These are phyloP conservation scores for Brachyopa scutellaris DNA, from an alignment of 2,888 invertebrate species.

Conservation along the genomic window DNA sequence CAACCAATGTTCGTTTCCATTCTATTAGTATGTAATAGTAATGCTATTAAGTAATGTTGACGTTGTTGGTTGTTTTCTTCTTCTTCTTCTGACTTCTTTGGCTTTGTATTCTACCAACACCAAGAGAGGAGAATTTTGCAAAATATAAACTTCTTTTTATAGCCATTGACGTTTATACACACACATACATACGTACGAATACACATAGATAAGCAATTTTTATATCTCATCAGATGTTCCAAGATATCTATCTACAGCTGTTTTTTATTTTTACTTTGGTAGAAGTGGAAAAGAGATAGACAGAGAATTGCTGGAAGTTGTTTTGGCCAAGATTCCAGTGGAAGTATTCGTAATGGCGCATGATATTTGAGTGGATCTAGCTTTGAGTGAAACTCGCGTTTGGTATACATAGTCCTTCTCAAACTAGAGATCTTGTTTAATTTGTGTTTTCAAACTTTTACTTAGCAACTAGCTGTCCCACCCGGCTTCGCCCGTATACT, in stretches of 20 bases:
- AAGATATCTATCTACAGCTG: conserved; percentile 38
- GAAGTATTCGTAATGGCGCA: conserved; percentile 44
- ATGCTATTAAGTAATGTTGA: conserved; percentile 61
- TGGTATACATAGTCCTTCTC: not conserved
- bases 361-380: conserved; percentile 21
- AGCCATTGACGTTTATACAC: too few species aligned
- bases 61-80: conserved; percentile 3
- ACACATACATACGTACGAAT: too few species aligned
- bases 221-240: not conserved
- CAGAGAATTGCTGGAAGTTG: conserved; percentile 18
- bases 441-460: not conserved
- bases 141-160: not conserved
- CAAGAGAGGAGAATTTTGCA: not conserved
- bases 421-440: not conserved
- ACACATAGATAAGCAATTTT: not conserved
- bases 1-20: conserved; percentile 38
- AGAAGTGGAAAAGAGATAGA: not conserved
- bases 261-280: not conserved
- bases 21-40: conserved; percentile 37
- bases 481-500: too few species aligned
- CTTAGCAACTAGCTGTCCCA: too few species aligned
- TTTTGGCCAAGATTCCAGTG: conserved; percentile 47
- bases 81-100: not conserved
- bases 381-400: not conserved
- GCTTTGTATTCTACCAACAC: conserved; percentile 5